Percentiles rank a stretch among this genome's conserved stretches.
These are phyloP conservation scores for Argya squamiceps DNA, from an alignment of 2,797 vertebrate genomes.

Conservation along the genomic window DNA sequence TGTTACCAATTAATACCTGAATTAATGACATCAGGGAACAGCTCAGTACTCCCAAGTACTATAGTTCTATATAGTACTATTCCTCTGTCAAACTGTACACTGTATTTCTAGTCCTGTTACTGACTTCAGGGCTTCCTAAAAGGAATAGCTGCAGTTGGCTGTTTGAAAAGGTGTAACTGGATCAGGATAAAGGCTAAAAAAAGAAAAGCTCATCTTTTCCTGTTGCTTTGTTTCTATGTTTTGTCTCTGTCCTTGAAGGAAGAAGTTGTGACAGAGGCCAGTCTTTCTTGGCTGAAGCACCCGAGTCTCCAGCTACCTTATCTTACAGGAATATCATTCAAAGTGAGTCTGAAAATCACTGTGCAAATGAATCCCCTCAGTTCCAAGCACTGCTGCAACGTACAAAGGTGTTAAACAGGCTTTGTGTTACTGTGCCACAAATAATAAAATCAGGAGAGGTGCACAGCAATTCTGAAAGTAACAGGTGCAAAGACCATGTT, in stretches of 20 bases:
- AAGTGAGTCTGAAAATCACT: slow-evolving; percentile 78
- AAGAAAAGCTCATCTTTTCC: not conserved
- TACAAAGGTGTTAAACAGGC: not conserved
- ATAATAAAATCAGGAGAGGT: not conserved
- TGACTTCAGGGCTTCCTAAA: not conserved
- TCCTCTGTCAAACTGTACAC: not conserved
- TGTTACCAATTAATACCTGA: not conserved
- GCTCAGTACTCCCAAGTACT: not conserved
- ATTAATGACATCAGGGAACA: not conserved
- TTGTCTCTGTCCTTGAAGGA: slow-evolving; percentile 68
- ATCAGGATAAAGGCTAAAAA: not conserved
- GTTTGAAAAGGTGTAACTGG: not conserved
- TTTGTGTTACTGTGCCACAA: not conserved
- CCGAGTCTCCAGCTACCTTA: slow-evolving; percentile 85
- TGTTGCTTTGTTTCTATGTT: not conserved
- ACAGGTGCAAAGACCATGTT: not conserved
- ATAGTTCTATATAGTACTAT: no score
- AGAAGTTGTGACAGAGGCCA: slow-evolving; percentile 90
- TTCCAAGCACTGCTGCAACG: not conserved
- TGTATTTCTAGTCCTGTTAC: not conserved
- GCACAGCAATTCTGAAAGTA: not conserved
- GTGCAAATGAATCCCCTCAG: not conserved
- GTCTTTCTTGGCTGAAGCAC: slow-evolving; percentile 85
- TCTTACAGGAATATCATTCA: slow-evolving; percentile 87
- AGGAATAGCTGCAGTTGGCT: not conserved